Base-by-base conservation (phyloP, 2,113 vertebrate species). In the Mesembrinibis cayennensis region DNA sequence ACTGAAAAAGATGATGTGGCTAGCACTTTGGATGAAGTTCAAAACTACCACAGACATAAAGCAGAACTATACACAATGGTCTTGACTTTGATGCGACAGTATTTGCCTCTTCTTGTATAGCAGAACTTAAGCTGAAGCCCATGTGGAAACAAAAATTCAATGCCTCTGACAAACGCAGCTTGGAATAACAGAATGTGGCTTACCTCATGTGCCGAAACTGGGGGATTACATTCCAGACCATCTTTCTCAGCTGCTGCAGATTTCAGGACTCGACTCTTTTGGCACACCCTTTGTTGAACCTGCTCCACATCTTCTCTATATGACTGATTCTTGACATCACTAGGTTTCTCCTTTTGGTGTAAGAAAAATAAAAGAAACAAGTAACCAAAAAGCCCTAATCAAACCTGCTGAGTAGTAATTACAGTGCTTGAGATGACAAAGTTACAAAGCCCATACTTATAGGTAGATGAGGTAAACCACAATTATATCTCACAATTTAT, bases 11-110 rank as follows among this genome's bases (percentile, higher is more conserved):
- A 62, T 1, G 29, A 52, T 10, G 25, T 44, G 23, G 26, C 6
- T 84, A 62, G 22, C 10, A 67, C 29, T 84, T n/a, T 15, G 25
- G 49, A 56, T 53, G 10, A 77, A 53, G 55, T 70, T 89, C n/a
- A 76, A 30, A 55, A 36, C 26, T 56, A 27, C 25, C 7, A 27
- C 2, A 5, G 56, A 65, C 66, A 87, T 32, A 62, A 78, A 47
- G 26, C 44, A 63, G 20, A 82, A 55, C 32, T 22, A 62, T 6
- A 62, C 29, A 86, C n/a, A 90, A 83, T 26, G 6, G n/a, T 63
- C 72, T 91, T 96, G 90, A 94, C 90, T 95, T 95, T 93, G 81
- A 92, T 82, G 45, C 25, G 73, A 87, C 70, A 73, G 65, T 36
- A 81, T 47, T 42, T 74, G 34, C 72, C 52, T 69, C 42, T 87